Percentiles rank a stretch among this genome's conserved stretches.
Conservation (phyloP, 2,113 vertebrate species). For the Marmota flaviventris region DNA sequence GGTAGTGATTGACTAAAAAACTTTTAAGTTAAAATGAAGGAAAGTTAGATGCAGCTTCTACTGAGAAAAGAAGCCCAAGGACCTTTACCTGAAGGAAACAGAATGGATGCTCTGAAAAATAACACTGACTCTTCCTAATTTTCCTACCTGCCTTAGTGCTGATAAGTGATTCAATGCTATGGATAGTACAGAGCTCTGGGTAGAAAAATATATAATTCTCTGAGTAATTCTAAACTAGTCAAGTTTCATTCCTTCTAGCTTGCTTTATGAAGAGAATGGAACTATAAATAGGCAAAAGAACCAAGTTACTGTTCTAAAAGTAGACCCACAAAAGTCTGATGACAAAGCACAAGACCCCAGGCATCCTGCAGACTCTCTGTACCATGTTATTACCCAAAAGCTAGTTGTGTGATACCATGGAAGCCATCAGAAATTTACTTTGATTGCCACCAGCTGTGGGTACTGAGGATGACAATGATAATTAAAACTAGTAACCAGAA, state of each 20-base stretch:
- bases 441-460: not conserved
- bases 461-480: not conserved
- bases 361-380: not conserved
- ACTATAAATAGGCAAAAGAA: not conserved
- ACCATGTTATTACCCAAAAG: not conserved
- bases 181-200: not conserved
- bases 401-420: not conserved
- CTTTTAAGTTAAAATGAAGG: constrained; percentile 51
- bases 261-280: constrained; percentile 46
- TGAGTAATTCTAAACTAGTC: not conserved
- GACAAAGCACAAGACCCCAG: not conserved
- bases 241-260: constrained; percentile 14
- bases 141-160: not conserved
- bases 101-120: constrained; percentile 47
- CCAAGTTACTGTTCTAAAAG: constrained; percentile 21
- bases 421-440: not conserved
- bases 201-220: constrained; percentile 9
- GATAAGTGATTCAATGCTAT: not conserved
- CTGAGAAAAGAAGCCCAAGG: not conserved
- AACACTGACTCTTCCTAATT: not conserved
- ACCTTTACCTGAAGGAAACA: not conserved
- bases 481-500: constrained; percentile 32
- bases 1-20: constrained; percentile 45
- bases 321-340: not conserved
- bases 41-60: constrained; percentile 42